Base-by-base conservation (phyloP, 1,140 invertebrate genomes). In the Drosophila watanabei region DNA sequence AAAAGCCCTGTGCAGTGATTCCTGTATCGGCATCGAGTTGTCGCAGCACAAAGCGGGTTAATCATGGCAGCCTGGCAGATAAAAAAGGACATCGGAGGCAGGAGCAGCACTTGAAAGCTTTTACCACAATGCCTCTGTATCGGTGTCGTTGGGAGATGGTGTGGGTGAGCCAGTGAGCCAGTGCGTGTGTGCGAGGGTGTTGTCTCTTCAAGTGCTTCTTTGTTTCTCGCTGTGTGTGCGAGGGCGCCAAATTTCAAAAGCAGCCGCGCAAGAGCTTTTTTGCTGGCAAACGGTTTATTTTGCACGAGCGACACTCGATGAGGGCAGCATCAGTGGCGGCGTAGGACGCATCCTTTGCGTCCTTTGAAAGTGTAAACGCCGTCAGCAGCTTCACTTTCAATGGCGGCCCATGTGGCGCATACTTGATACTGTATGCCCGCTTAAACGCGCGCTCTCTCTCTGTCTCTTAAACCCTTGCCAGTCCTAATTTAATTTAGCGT, bases 191-290 rank as follows among this genome's bases (percentile, higher is more conserved):
- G 57, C 57, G 60, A 65, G 61, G 49, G 62, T 68, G 62, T 68
- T 52, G 59, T 62, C 62, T 59, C 76, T 69, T 82, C 86, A 86
- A 90, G 86, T 90, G 82, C 79, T 90, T 65, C 86, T 86, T 90
- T 90, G 86, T 90, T 86, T 80, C 75, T 70, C 82, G 60, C 49
- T 65, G 41, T 75, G 59, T 68, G 54, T 54, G 60, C 71, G 51
- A 69, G 79, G 86, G 86, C 86, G 86, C 86, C 86, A 90, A 90
- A 88, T 88, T 90, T 90, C 86, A 90, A 90, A 90, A 90, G 86
- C 79, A 71, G 52, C 69, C 64, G 68, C 64, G 68, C 59, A 77
- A 90, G 79, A 86, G 79, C 75, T 82, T 68, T 85, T 78, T 68
- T 80, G 75, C 51, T 60, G 46, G 41, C 63, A 75, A 85, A 85